Conservation (phyloP, 1,140 invertebrate species). For the Sinonovacula constricta region DNA sequence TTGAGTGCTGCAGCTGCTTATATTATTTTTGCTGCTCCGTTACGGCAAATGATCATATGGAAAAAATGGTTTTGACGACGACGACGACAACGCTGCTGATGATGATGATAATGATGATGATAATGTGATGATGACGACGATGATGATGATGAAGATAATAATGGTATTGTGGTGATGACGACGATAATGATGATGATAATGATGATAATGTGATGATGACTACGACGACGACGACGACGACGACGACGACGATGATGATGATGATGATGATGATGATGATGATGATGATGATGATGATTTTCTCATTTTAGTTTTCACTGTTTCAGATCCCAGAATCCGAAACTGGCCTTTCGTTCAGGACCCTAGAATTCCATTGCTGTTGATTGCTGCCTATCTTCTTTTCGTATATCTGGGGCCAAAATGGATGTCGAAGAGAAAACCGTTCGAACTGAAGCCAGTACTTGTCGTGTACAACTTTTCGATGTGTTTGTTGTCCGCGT, state of each 20-base stretch:
- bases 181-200: background rate
- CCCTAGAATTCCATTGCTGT: slow-evolving; percentile 71
- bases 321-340: slow-evolving; percentile 76
- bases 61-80: too few species aligned
- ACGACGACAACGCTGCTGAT: too few species aligned
- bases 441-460: slow-evolving; percentile 87
- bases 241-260: background rate
- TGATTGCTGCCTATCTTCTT: slow-evolving; percentile 74
- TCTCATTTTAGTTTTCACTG: too few species aligned
- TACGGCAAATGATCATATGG: too few species aligned
- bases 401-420: slow-evolving; percentile 84
- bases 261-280: slow-evolving; percentile 23
- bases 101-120: too few species aligned
- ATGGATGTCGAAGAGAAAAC: slow-evolving; percentile 91
- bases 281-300: slow-evolving; percentile 13
- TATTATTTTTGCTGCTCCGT: too few species aligned
- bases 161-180: background rate
- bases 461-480: slow-evolving; percentile 90
- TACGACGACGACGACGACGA: background rate
- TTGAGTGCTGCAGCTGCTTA: too few species aligned
- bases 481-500: slow-evolving; percentile 87
- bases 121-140: too few species aligned
- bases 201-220: background rate
- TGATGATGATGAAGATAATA: too few species aligned
- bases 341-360: slow-evolving; percentile 77